A percentile compares a stretch with the other conserved stretches of the same genome.
Conservation (phyloP, 2,888 invertebrate species). For the Drosophila leonis region DNA sequence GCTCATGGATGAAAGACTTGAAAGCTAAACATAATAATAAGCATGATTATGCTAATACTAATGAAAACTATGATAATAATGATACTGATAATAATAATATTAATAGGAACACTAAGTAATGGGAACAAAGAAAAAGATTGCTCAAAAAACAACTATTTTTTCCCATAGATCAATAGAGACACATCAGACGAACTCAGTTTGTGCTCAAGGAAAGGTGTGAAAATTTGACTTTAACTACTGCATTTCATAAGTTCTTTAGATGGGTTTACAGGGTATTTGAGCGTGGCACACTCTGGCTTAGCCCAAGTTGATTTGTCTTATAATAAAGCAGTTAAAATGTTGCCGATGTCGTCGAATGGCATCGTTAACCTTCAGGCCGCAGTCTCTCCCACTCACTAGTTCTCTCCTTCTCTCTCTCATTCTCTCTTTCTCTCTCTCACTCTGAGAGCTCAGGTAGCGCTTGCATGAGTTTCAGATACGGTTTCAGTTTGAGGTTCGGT, state of each 20-base stretch:
- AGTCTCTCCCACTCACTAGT: conserved; percentile 2
- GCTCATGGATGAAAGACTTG: background rate
- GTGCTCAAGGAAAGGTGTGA: background rate
- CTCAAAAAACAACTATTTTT: background rate
- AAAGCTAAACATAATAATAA: background rate
- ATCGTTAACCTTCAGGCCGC: conserved; percentile 50
- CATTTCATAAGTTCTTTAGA: no score
- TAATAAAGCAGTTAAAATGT: conserved; percentile 75
- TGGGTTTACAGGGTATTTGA: conserved; percentile 16
- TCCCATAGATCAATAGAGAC: background rate
- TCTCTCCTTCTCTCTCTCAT: no score
- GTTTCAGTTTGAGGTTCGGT: conserved; percentile 30
- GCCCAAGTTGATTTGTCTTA: conserved; percentile 36
- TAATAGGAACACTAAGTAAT: background rate
- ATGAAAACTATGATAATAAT: no score
- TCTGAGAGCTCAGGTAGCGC: conserved; percentile 41
- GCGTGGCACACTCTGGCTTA: background rate
- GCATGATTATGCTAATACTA: no score
- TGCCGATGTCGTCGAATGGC: conserved; percentile 48
- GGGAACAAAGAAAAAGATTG: background rate
- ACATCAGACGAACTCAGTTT: background rate
- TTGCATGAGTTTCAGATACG: conserved; percentile 4
- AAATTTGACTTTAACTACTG: background rate
- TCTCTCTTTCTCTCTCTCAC: background rate
- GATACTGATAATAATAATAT: no score